Base-by-base conservation (phyloP, 2,113 vertebrate species). In the Heptranchias perlo region DNA sequence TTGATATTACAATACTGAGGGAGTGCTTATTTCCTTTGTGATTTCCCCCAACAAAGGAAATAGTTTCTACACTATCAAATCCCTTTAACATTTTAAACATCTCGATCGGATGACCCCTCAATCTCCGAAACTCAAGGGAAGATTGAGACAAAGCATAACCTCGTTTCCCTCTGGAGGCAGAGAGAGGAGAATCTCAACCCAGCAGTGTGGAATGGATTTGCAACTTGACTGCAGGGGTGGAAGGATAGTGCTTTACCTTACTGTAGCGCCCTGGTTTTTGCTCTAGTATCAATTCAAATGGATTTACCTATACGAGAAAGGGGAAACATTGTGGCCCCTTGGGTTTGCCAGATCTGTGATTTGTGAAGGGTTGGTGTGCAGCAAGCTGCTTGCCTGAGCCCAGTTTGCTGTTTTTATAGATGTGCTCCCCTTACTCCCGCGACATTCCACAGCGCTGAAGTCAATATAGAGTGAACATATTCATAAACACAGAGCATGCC, bases 401-500 rank as follows among this genome's bases (percentile, higher is more conserved):
- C 78, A 61, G 52, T 58, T 16, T 91, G 87, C 52, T 61, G 28
- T 91, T 91, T 91, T 58, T 91, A 58, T 58, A 58, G 87, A 58
- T 91, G 87, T 91, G 49, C 28, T 58, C 3, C 13, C 87, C 87
- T 61, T 31, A 61, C 28, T 58, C 31, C 84, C 28, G 13, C 16
- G n/a, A 91, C 87, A 91, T 91, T 91, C 87, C 87, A 58, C 52
- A 35, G 28, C 13, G 28, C 52, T 91, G 87, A 91, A 13, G 87
- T 91, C 28, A 91, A 35, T 61, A 35, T 58, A 58, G 87, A 91
- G 54, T 35, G 13, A 91, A 52, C 52, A 54, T 35, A n/a, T 58
- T 91, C 52, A 58, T 91, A 91, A 91, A 91, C 87, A 91, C 52
- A 91, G 86, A 54, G 52, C 52, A 14, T 91, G 52, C 31, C 87